Percentiles rank a stretch among this genome's conserved stretches.
Conservation (phyloP, 2,888 invertebrate species). For the Siphonodentalium dalli region DNA sequence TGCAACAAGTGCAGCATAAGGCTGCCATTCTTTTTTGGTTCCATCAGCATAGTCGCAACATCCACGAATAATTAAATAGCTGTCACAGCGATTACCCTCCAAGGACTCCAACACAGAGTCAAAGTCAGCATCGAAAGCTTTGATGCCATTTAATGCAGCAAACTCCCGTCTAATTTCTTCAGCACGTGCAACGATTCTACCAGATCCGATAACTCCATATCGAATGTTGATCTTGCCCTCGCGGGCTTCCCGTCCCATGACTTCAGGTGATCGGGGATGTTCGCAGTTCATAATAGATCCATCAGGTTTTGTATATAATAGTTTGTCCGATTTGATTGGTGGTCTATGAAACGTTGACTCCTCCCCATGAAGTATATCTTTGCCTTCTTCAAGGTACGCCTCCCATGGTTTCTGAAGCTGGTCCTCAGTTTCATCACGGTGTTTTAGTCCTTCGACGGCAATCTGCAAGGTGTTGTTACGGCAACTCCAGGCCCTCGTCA, state of each 20-base stretch:
- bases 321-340: constrained; percentile 41
- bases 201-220: constrained; percentile 81
- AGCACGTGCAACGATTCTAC: constrained; percentile 79
- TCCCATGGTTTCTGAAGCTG: constrained; percentile 73
- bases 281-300: constrained; percentile 34
- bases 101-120: constrained; percentile 90
- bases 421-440: constrained; percentile 32
- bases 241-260: constrained; percentile 45
- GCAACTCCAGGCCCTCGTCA: constrained; percentile 43
- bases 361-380: constrained; percentile 68
- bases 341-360: constrained; percentile 62
- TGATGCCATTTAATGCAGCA: constrained; percentile 80
- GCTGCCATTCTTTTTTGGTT: constrained; percentile 94
- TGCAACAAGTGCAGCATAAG: constrained; percentile 88
- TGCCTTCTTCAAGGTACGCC: constrained; percentile 78
- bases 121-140: constrained; percentile 93
- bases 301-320: constrained; percentile 42
- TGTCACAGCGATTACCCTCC: constrained; percentile 70
- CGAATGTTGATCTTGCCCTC: constrained; percentile 70
- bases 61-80: constrained; percentile 74
- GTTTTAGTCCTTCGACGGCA: constrained; percentile 34
- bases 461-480: constrained; percentile 39
- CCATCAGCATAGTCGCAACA: constrained; percentile 96
- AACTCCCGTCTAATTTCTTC: constrained; percentile 86
- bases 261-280: constrained; percentile 31